A percentile compares a stretch with the other conserved stretches of the same genome.
These are phyloP conservation scores for Cisticola juncidis DNA, from an alignment of 2,113 vertebrate species.

Conservation along the genomic window DNA sequence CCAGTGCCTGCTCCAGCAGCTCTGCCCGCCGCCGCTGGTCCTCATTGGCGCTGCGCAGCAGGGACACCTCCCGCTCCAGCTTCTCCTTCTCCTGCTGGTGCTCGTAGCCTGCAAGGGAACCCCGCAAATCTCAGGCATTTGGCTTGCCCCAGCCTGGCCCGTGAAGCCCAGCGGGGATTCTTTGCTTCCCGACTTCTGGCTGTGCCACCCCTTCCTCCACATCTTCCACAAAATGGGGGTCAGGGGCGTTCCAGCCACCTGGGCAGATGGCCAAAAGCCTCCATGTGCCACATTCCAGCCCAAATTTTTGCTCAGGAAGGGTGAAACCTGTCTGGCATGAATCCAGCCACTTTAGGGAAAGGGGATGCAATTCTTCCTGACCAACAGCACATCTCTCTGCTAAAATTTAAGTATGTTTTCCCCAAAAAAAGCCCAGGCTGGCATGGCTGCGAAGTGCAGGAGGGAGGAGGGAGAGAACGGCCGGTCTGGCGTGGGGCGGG, in stretches of 20 bases:
- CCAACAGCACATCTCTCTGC: accelerated
- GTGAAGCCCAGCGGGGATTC: accelerated
- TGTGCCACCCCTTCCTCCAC: background rate
- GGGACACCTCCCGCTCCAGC: constrained; percentile 83
- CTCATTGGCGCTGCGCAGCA: constrained; percentile 83
- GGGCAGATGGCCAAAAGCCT: background rate
- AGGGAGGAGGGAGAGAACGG: background rate
- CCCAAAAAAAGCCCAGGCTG: background rate
- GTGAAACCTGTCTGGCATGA: accelerated
- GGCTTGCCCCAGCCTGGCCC: accelerated
- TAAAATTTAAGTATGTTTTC: background rate
- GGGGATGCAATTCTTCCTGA: background rate
- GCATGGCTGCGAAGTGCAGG: background rate
- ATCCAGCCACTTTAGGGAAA: background rate
- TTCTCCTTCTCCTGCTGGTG: constrained; percentile 88
- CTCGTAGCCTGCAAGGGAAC: constrained; percentile 80
- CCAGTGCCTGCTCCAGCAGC: constrained; percentile 88
- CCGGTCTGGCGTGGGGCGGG: background rate
- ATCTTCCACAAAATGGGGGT: too few relatives aligned
- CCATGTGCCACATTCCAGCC: background rate
- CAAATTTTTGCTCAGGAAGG: background rate
- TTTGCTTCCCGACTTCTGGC: background rate
- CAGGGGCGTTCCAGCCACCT: background rate
- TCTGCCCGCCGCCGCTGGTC: constrained; percentile 89
- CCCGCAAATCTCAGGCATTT: background rate